These are phyloP conservation scores for Agrilus planipennis DNA, from an alignment of 1,140 invertebrate species.

Conservation along the genomic window DNA sequence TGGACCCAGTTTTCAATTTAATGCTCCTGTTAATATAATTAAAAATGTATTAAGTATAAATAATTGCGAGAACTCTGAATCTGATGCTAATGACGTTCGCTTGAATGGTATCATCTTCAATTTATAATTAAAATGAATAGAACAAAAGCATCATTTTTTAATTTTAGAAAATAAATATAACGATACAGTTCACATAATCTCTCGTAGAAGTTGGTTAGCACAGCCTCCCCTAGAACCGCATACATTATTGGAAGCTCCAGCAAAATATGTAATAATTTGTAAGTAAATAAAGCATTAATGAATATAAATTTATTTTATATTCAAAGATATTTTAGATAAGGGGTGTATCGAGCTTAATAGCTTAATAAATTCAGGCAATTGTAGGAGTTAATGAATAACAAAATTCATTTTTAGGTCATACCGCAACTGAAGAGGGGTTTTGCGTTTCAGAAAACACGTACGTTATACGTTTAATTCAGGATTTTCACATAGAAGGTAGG, in stretches of 20 bases:
- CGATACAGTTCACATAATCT: constrained; percentile 3
- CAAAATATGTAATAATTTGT: constrained; percentile 26
- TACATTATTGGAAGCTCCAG: constrained; percentile 15
- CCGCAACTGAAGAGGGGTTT: constrained; percentile 35
- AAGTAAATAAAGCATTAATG: constrained; percentile 6
- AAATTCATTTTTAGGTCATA: constrained; percentile 35
- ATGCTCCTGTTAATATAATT: constrained; percentile 35
- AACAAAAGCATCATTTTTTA: constrained; percentile 11
- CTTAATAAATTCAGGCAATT: no score
- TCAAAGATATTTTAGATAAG: no score
- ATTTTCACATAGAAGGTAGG: constrained; percentile 35
- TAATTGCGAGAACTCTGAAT: not conserved
- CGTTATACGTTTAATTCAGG: constrained; percentile 34
- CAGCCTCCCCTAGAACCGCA: constrained; percentile 14
- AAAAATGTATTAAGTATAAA: constrained; percentile 20
- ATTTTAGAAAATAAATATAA: constrained; percentile 4
- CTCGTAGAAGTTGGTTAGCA: constrained; percentile 21
- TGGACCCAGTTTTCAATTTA: constrained; percentile 35
- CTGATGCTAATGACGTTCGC: constrained; percentile 3
- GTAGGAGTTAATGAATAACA: no score
- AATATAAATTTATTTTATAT: not conserved
- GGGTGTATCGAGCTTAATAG: no score
- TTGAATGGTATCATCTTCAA: not conserved
- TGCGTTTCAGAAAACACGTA: constrained; percentile 34
- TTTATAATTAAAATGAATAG: not conserved